These are phyloP conservation scores for Seriola aureovittata DNA, from an alignment of 2,113 vertebrate genomes.

Conservation along the genomic window DNA sequence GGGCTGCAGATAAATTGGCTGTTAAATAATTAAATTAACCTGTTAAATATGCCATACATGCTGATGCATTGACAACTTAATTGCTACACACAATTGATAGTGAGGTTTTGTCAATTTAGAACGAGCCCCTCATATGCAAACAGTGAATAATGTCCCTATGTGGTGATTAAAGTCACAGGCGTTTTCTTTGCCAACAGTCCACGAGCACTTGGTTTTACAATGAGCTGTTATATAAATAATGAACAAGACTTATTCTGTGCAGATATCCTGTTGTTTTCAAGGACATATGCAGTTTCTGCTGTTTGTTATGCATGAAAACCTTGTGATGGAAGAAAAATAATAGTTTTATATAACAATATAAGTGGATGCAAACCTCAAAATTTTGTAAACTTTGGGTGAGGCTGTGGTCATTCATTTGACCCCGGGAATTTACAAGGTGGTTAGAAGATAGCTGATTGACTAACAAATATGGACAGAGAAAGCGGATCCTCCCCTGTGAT, in stretches of 20 bases:
- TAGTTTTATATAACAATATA: conserved; percentile 13
- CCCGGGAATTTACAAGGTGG: conserved; percentile 24
- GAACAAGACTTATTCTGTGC: conserved; percentile 18
- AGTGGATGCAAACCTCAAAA: conserved; percentile 11
- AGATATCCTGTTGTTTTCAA: conserved; percentile 23
- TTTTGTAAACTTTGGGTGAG: conserved; percentile 34
- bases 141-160: no score
- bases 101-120: no score
- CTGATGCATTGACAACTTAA: neutral
- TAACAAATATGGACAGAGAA: conserved; percentile 63
- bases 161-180: no score
- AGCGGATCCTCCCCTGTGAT: conserved; percentile 63
- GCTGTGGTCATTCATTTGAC: conserved; percentile 43
- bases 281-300: conserved; percentile 25
- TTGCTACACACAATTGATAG: neutral
- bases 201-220: neutral
- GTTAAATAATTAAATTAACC: neutral
- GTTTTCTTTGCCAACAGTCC: neutral
- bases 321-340: conserved; percentile 21
- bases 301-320: conserved; percentile 27
- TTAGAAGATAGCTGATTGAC: conserved; percentile 57
- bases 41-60: neutral
- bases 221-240: conserved; percentile 7
- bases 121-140: no score
- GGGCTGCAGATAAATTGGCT: no score